Evolutionary conservation across 2,797 vertebrate genomes (phyloP).

Genomic region (Acanthurus tractus): DNA sequence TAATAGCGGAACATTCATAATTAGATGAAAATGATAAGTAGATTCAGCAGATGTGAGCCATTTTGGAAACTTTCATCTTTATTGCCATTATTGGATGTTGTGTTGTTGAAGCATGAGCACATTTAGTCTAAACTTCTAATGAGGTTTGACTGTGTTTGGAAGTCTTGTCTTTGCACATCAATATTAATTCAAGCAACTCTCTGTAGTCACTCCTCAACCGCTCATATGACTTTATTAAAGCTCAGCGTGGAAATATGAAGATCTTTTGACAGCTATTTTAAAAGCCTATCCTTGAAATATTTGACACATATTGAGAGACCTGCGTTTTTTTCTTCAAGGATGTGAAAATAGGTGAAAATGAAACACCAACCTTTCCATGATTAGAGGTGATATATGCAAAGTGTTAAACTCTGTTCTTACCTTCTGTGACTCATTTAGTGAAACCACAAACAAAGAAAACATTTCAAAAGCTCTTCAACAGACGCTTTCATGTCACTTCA

Average conservation of each 20-base stretch:
- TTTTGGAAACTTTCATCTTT: conserved; percentile 23
- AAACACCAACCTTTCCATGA: conserved; percentile 46
- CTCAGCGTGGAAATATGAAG: background rate
- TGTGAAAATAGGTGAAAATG: conserved; percentile 46
- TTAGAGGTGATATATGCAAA: conserved; percentile 28
- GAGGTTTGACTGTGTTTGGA: conserved; percentile 10
- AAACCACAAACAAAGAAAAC: conserved; percentile 10
- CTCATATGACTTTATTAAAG: conserved; percentile 17
- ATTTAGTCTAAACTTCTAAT: conserved; percentile 18
- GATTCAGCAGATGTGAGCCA: conserved; percentile 44
- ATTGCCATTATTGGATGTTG: conserved; percentile 6
- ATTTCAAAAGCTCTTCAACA: background rate
- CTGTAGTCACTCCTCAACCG: background rate
- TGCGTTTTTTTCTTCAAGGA: background rate
- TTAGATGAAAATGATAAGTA: conserved; percentile 33
- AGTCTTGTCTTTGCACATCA: background rate
- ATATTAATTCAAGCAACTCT: conserved; percentile 10
- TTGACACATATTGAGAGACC: background rate
- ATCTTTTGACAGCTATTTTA: conserved; percentile 15
- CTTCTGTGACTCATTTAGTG: conserved; percentile 12
- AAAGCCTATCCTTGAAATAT: conserved; percentile 5
- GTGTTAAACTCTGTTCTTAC: conserved; percentile 10
- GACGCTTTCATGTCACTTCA: background rate
- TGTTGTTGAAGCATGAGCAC: background rate
- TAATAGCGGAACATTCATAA: conserved; percentile 18